Evolutionary conservation across 2,888 invertebrate species (phyloP).

Genomic region (Apomyelois bistriatella): DNA sequence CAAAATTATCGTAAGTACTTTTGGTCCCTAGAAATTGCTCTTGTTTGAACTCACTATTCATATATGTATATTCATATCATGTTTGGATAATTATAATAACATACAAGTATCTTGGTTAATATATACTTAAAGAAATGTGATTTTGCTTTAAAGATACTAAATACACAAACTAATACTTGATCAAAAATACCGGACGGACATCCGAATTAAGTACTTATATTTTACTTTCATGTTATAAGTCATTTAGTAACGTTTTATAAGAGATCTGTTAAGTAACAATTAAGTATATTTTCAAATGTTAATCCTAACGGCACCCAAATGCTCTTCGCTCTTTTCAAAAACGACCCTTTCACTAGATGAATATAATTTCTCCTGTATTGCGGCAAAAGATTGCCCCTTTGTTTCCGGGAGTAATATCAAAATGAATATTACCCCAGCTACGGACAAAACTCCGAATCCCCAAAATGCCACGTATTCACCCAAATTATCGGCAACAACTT

Average conservation of each 20-base stretch:
- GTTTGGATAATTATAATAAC: no score
- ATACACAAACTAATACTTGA: background rate
- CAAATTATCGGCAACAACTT: conserved; percentile 71
- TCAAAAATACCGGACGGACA: background rate
- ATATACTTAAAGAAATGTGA: no score
- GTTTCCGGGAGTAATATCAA: conserved; percentile 78
- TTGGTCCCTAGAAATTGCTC: conserved; percentile 7
- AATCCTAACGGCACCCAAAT: conserved; percentile 56
- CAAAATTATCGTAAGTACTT: conserved; percentile 1
- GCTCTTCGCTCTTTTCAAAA: conserved; percentile 56
- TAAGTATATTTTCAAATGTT: conserved; percentile 33
- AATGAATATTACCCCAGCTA: conserved; percentile 76
- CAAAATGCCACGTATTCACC: conserved; percentile 78
- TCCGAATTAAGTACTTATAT: conserved; percentile 4
- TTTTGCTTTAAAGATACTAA: background rate
- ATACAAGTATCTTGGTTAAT: no score
- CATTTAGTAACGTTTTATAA: background rate
- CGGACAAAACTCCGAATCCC: conserved; percentile 73
- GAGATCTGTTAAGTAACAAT: background rate
- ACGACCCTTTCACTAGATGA: conserved; percentile 49
- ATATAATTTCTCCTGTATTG: conserved; percentile 75
- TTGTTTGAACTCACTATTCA: background rate
- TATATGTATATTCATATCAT: no score
- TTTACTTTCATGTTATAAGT: background rate
- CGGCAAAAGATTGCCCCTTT: conserved; percentile 80